Percentiles rank a stretch among this genome's conserved stretches.
Conservation (phyloP, 2,113 vertebrate species). For the Trogon surrucura region DNA sequence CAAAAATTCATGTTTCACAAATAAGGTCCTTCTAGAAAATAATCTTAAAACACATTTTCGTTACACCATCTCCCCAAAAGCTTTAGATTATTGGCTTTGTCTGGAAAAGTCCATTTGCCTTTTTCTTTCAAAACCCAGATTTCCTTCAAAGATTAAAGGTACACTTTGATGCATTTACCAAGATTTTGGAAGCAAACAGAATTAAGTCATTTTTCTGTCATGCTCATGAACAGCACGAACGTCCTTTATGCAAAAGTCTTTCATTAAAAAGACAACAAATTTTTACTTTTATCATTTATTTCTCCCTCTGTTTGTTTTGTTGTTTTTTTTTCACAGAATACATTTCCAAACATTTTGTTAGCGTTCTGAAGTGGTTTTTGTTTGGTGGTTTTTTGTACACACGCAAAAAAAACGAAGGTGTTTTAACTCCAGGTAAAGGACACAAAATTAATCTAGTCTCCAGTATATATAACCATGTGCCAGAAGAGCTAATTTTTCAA, state of each 20-base stretch:
- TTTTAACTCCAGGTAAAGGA: background rate
- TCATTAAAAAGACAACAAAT: background rate
- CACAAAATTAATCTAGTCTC: background rate
- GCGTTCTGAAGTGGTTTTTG: background rate
- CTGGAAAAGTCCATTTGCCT: background rate
- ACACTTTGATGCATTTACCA: background rate
- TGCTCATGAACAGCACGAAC: background rate
- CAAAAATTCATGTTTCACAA: background rate
- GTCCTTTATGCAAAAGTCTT: background rate
- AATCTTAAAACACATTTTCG: background rate
- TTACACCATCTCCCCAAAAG: background rate
- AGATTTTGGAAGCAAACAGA: background rate
- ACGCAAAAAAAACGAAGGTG: background rate
- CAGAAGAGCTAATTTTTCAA: background rate
- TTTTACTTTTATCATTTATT: background rate
- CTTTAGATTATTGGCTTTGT: background rate
- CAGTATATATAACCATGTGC: background rate
- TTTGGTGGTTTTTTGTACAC: background rate
- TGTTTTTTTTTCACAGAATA: background rate
- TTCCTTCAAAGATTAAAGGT: background rate
- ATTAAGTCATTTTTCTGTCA: background rate
- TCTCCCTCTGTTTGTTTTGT: background rate
- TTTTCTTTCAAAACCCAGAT: background rate
- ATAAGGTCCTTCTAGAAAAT: background rate
- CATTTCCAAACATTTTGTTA: background rate